Base-by-base conservation (phyloP, 2,797 vertebrate species). In the Chanos chanos region DNA sequence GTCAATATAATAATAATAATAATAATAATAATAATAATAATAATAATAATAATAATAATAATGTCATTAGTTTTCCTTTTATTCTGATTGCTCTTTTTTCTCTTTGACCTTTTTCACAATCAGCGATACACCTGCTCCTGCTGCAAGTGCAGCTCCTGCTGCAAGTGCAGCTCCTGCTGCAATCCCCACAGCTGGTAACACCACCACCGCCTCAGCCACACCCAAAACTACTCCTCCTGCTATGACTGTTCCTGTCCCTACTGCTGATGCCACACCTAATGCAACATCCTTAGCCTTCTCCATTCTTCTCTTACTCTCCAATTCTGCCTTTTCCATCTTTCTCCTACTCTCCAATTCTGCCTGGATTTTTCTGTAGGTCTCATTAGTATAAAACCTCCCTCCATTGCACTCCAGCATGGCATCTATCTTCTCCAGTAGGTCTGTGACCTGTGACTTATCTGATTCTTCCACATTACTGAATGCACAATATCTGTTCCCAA, bases 361-460 rank as follows among this genome's bases (percentile, higher is more conserved):
- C 22, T 78, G 71, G 10, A 21, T 63, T 15, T 63, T 57, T 34
- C 72, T 2, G 0, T 75, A 78, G 15, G 68, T 60, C 13, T 34
- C 45, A 13, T 3, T 6, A 44, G 72, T 81, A n/a, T n/a, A n/a
- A n/a, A n/a, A n/a, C n/a, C n/a, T n/a, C n/a, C n/a, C n/a, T n/a
- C n/a, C n/a, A n/a, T n/a, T n/a, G n/a, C n/a, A n/a, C n/a, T n/a
- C n/a, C n/a, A n/a, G n/a, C n/a, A n/a, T n/a, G n/a, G n/a, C n/a
- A n/a, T 10, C 0, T 3, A 2, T 6, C 31, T 31, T 31, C 31
- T 28, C 31, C 28, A 31, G 28, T 2, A 31, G 28, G 3, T 31
- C 28, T 7, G 6, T 31, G 28, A 31, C 28, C 28, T 31, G 28
- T 31, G 31, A 2, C 31, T 3, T 7, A 9, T 31, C 9, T 4